Evolutionary conservation across 2,888 invertebrate species (phyloP), one percentile per base, ranked within the genome.

Genomic region (Morpho deidamia): DNA sequence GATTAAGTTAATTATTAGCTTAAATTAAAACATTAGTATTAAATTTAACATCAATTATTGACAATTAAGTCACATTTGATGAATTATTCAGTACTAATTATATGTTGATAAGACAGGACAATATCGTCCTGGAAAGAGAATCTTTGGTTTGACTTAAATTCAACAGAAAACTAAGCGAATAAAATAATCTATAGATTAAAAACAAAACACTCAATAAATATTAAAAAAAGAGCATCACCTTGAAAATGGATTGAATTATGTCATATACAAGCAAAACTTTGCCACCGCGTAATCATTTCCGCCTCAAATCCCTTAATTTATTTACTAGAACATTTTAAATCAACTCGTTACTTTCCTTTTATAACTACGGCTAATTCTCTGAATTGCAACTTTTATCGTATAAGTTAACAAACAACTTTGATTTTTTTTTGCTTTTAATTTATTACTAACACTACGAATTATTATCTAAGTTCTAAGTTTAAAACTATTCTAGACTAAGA

Each of bases 341-440:
- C 73, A 82, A 76, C 71, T 71, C 59, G 72, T 83, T 83, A 82
- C 71, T 68, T 70, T 71, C 69, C 69, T 80, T 71, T 72, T 74
- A 71, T 65, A 61, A 67, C 81, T 88, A 85, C 79, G 79, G 76
- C 83, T 86, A 87, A 85, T 73, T 72, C 83, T 88, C 89, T 87
- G 89, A 88, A 89, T 85, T 87, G 88, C 88, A 85, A 84, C 68
- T 83, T 87, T 84, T 85, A 84, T 83, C 74, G 75, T 83, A 77
- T 72, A 78, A 78, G 83, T 88, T 87, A 88, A 87, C 88, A 85
- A 88, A 84, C 85, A 88, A 86, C 83, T 85, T 81, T 84, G 79
- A 78, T 76, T 64, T 76, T 64, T 23, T 23, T 66, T 74, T 74
- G 67, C 72, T 78, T 72, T 79, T 63, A 61, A 60, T 61, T 67